Conservation (phyloP, 2,113 vertebrate species). For the Sapayoa aenigma region DNA sequence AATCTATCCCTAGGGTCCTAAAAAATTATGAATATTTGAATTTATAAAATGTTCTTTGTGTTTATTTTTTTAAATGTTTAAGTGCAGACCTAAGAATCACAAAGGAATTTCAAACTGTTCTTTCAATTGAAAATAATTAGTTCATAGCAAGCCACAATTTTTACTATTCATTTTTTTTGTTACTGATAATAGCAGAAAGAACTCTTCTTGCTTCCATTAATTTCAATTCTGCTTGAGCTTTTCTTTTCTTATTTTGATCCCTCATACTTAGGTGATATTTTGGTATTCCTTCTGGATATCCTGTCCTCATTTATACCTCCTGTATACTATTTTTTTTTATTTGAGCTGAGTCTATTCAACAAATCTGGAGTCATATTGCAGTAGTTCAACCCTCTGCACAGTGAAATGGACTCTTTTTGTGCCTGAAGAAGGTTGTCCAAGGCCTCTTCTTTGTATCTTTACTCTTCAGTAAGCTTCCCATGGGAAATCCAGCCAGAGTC, state of each 20-base stretch:
- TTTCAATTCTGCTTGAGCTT: background rate
- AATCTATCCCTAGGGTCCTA: background rate
- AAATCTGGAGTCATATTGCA: background rate
- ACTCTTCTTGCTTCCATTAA: background rate
- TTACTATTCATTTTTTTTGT: background rate
- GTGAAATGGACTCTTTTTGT: background rate
- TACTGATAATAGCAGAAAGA: background rate
- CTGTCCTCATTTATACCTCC: background rate
- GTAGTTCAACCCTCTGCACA: background rate
- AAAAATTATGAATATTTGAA: background rate
- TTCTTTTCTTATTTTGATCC: background rate
- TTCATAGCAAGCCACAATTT: background rate
- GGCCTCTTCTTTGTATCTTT: background rate
- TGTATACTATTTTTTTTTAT: background rate
- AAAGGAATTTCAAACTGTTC: background rate
- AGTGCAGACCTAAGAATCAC: background rate
- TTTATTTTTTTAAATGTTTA: background rate
- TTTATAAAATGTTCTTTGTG: background rate
- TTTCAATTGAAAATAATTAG: background rate
- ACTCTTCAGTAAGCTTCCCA: background rate
- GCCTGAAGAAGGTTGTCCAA: background rate
- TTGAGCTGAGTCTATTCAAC: background rate
- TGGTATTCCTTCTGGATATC: background rate
- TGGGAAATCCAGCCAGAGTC: background rate
- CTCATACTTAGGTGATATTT: background rate